Base-by-base conservation (phyloP, 2,797 vertebrate genomes). In the Tokudaia tokunoshimensis region DNA sequence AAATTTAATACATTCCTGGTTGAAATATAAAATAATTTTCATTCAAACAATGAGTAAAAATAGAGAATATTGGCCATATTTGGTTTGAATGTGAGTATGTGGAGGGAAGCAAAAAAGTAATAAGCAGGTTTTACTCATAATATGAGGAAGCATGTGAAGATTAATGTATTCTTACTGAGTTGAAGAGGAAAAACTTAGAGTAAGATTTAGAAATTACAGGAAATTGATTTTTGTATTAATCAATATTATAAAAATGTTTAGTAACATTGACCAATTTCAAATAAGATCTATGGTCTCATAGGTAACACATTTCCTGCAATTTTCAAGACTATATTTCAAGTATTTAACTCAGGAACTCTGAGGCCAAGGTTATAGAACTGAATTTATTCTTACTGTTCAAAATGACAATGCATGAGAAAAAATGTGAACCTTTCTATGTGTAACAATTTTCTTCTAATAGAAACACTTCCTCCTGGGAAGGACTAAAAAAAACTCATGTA, bases 161-260 rank as follows among this genome's bases (percentile, higher is more conserved):
- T 88, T 91, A 80, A 59, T 83, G 10, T 78, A 37, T 84, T 79
- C 55, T 41, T 84, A 65, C 10, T 67, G 37, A 84, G 20, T 89
- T 10, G 70, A 82, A 31, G 94, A 94, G 41, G 41, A 19, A 94
- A 90, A 87, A 72, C 24, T 91, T 80, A 57, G 37, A 52, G 3
- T 76, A 87, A 34, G 31, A 15, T 9, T 79, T 85, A 65, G 37
- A 70, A 81, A 59, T 96, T 93, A 59, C 11, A 81, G 44, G 11
- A 83, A 81, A 89, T 92, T 80, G 67, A 70, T 83, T 87, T 92
- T 82, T 37, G 89, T 90, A 88, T 91, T 70, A 91, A 95, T 88
- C 91, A 24, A 93, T 92, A 94, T 93, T 95, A 74, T 47, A 72
- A 83, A 93, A 95, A 85, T 87, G 4, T 61, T 5, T 92, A 15